Conservation (phyloP, 2,888 invertebrate genomes). For the Amblyteles armatorius region DNA sequence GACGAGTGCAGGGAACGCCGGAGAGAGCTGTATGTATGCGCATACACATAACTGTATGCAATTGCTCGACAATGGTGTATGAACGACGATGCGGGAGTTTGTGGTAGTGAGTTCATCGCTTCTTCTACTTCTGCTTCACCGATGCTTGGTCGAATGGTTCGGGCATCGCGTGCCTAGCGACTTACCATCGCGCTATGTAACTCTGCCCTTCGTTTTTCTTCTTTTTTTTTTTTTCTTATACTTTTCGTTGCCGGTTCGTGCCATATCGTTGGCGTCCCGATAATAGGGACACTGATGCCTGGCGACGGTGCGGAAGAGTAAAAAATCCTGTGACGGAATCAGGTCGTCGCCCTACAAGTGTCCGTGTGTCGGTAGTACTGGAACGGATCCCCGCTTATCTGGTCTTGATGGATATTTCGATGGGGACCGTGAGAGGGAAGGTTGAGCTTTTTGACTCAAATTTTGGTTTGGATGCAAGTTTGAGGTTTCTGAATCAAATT, state of each 20-base stretch:
- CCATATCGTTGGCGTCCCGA: not conserved
- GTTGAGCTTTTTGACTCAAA: not conserved
- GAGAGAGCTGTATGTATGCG: constrained; percentile 24
- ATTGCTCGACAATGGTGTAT: constrained; percentile 42
- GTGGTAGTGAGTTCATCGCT: constrained; percentile 69
- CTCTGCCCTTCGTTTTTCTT: constrained; percentile 7
- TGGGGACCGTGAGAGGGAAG: not conserved
- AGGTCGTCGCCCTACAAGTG: constrained; percentile 11
- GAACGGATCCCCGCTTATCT: not conserved
- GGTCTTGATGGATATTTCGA: not conserved
- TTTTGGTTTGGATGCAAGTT: not conserved
- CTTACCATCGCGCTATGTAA: not conserved
- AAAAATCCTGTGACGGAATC: not conserved
- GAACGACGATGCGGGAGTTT: constrained; percentile 1
- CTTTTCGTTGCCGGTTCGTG: not conserved
- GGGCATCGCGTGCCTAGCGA: not conserved
- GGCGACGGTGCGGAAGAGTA: not conserved
- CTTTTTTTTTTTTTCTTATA: not conserved
- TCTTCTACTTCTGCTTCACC: constrained; percentile 62
- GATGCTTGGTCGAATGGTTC: constrained; percentile 13
- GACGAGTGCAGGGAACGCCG: constrained; percentile 66
- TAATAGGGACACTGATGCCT: constrained; percentile 1
- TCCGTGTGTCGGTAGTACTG: not conserved
- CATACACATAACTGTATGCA: constrained; percentile 23
- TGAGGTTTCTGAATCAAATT: not conserved